These are phyloP conservation scores for Numenius phaeopus DNA, from an alignment of 2,797 vertebrate genomes.

Conservation along the genomic window DNA sequence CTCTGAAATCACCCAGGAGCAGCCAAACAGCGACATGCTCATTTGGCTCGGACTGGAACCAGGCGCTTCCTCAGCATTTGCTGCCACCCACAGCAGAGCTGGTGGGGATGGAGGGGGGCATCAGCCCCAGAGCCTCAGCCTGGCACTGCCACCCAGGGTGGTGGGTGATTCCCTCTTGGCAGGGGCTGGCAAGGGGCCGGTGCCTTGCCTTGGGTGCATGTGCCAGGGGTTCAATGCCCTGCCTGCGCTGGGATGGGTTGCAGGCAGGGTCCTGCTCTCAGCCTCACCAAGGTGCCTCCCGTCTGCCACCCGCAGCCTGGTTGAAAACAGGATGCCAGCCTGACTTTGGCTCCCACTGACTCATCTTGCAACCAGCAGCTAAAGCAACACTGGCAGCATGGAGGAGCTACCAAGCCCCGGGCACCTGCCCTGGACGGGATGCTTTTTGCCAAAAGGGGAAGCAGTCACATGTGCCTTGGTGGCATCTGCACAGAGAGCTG, in stretches of 20 bases:
- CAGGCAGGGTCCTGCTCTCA: background rate
- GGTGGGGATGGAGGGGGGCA: background rate
- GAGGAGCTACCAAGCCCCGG: rapidly evolving
- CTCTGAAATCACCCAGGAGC: background rate
- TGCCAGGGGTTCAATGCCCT: rapidly evolving
- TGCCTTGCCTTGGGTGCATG: rapidly evolving
- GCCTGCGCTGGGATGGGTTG: background rate
- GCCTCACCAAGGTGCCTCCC: background rate
- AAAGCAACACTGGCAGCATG: background rate
- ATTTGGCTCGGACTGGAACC: rapidly evolving
- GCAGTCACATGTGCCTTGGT: rapidly evolving
- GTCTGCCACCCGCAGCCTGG: background rate
- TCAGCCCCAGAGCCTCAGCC: background rate
- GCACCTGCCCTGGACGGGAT: background rate
- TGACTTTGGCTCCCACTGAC: background rate
- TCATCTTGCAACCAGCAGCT: constrained; percentile 16
- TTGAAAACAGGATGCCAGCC: constrained; percentile 58
- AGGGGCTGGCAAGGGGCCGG: background rate
- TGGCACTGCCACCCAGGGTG: background rate
- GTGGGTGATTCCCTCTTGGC: rapidly evolving
- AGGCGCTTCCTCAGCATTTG: rapidly evolving
- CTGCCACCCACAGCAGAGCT: rapidly evolving
- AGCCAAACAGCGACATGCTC: rapidly evolving
- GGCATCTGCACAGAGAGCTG: rapidly evolving
- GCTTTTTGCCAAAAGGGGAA: background rate